phyloP scores from a whole-genome alignment of 2,113 vertebrate genomes.

The Formicarius rufipectus region DNA sequence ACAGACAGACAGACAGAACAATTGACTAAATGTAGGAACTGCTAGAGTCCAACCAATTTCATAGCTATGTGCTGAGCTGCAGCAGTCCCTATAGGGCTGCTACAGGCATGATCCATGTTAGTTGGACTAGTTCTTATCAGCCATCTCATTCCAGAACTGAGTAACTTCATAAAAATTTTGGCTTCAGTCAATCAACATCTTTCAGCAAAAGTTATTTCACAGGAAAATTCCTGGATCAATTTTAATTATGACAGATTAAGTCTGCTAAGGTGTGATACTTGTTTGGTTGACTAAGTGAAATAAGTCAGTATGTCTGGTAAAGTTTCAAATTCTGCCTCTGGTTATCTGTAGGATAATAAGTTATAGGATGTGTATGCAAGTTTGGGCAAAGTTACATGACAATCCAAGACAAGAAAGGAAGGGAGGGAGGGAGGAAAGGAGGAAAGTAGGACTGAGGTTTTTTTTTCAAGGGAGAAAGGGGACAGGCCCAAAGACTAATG shows the following conservation, averaged over 20 bases:
- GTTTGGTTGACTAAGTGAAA: not conserved
- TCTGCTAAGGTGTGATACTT: not conserved
- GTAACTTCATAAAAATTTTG: slow-evolving; percentile 5
- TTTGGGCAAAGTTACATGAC: not conserved
- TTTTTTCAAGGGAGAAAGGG: not conserved
- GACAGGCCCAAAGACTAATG: not conserved
- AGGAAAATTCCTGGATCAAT: not conserved
- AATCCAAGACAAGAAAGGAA: not conserved
- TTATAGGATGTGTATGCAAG: not conserved
- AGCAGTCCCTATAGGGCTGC: not conserved
- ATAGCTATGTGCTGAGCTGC: not conserved
- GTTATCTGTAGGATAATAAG: not conserved
- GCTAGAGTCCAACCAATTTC: not conserved
- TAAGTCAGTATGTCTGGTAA: not conserved
- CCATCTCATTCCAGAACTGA: not conserved
- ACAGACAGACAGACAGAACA: not conserved
- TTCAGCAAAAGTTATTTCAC: slow-evolving; percentile 14
- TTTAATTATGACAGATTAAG: not conserved
- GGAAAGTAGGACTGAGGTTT: not conserved
- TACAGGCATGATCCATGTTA: not conserved
- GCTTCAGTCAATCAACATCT: not conserved
- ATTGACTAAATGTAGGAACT: not conserved
- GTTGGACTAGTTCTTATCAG: not conserved
- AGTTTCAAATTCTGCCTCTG: not conserved
- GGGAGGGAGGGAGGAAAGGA: too few species aligned